These are phyloP conservation scores for Phortica magna DNA, from an alignment of 2,888 invertebrate species.

Conservation along the genomic window DNA sequence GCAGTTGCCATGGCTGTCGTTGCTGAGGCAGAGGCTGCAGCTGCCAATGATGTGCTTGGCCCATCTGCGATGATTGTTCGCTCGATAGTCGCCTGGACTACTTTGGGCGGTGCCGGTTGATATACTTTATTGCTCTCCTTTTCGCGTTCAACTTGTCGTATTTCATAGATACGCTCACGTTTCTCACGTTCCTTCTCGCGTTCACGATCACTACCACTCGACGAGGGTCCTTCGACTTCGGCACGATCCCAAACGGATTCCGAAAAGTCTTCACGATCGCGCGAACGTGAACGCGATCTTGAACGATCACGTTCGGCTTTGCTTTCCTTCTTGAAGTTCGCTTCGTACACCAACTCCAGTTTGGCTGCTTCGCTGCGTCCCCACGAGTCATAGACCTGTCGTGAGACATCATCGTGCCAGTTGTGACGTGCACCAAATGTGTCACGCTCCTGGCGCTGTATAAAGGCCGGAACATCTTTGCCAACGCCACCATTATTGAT, in stretches of 20 bases:
- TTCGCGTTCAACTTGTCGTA: constrained; percentile 77
- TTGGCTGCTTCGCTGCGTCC: constrained; percentile 78
- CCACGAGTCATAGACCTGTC: constrained; percentile 76
- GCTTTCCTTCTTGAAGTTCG: constrained; percentile 74
- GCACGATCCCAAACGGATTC: constrained; percentile 78
- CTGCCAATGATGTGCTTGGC: constrained; percentile 35
- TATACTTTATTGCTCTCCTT: constrained; percentile 78
- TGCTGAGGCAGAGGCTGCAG: constrained; percentile 32
- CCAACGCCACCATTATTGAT: constrained; percentile 32
- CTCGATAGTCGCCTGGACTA: constrained; percentile 64
- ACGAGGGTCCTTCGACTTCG: constrained; percentile 78
- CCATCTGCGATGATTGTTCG: constrained; percentile 44
- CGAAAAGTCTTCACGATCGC: constrained; percentile 78
- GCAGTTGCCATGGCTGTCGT: constrained; percentile 42
- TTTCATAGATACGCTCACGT: constrained; percentile 77
- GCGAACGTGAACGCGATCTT: constrained; percentile 76
- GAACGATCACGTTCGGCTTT: constrained; percentile 75
- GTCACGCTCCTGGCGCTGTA: constrained; percentile 85
- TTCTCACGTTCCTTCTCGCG: constrained; percentile 78
- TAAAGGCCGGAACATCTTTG: constrained; percentile 80
- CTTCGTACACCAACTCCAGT: constrained; percentile 77
- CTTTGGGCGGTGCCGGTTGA: constrained; percentile 76
- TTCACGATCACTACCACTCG: constrained; percentile 77
- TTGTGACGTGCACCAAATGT: constrained; percentile 87
- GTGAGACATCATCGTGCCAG: constrained; percentile 76